Conservation (phyloP, 35 echinoderm and acorn worm genomes). For the Stichopus chloronotus region DNA sequence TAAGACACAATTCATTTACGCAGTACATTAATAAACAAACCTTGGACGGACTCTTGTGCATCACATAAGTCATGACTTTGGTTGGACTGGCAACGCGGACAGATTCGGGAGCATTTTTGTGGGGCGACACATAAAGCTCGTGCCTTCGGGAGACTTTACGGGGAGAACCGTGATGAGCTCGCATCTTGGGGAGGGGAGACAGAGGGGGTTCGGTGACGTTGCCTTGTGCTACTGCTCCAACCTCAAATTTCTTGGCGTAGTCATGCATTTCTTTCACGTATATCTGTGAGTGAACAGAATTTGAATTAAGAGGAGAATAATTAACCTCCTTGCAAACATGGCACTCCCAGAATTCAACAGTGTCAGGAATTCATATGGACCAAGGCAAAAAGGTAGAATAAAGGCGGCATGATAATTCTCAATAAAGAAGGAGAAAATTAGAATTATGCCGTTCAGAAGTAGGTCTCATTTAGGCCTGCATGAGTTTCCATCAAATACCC, state of each 20-base stretch:
- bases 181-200: slow-evolving; percentile 80
- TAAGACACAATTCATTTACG: too few relatives aligned
- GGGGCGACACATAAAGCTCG: slow-evolving; percentile 82
- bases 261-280: slow-evolving; percentile 68
- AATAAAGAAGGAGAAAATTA: too few relatives aligned
- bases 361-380: too few relatives aligned
- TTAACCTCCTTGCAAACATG: too few relatives aligned
- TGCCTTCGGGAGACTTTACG: slow-evolving; percentile 88
- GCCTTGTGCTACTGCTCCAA: slow-evolving; percentile 18
- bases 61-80: slow-evolving; percentile 78
- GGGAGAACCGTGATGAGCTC: slow-evolving; percentile 77
- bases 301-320: too few relatives aligned
- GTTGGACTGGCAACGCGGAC: slow-evolving; percentile 61
- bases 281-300: slow-evolving; percentile 53
- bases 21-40: slow-evolving; percentile 24
- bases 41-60: slow-evolving; percentile 93
- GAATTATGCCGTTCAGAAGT: too few relatives aligned
- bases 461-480: too few relatives aligned
- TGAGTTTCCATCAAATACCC: too few relatives aligned
- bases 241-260: slow-evolving; percentile 76
- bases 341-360: too few relatives aligned
- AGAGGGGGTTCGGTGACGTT: slow-evolving; percentile 68
- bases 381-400: too few relatives aligned
- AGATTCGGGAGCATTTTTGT: slow-evolving; percentile 46
- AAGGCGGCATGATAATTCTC: too few relatives aligned